Evolutionary conservation across 2,797 vertebrate genomes (phyloP).

Genomic region (Cercopithecus neglectus): DNA sequence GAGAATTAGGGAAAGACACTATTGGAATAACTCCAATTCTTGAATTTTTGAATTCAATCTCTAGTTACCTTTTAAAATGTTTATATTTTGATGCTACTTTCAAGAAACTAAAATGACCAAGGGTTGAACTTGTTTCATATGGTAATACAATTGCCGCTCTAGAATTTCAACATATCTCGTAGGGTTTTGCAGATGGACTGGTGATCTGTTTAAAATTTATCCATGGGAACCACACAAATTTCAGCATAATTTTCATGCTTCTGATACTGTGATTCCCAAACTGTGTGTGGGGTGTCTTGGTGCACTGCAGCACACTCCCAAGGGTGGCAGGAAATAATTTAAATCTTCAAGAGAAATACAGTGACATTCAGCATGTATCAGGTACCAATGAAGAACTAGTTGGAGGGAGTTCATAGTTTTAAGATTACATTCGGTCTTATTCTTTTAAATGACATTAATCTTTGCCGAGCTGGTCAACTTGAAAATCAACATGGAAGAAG

Average conservation of each 20-base stretch:
- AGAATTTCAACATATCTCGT: neutral
- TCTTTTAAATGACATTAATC: neutral
- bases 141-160: neutral
- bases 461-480: neutral
- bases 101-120: neutral
- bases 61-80: neutral
- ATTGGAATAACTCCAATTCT: neutral
- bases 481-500: neutral
- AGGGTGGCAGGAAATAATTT: neutral
- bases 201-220: constrained; percentile 18
- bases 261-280: neutral
- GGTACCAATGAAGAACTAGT: neutral
- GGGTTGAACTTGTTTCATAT: neutral
- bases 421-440: neutral
- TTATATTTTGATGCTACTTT: neutral
- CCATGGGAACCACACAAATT: neutral
- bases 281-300: neutral
- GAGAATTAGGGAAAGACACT: neutral
- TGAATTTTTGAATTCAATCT: neutral
- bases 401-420: neutral
- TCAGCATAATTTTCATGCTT: neutral
- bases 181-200: neutral
- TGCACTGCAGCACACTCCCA: neutral
- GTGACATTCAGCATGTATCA: neutral
- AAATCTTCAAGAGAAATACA: neutral